Conservation (phyloP, 2,113 vertebrate species). For the Indicator maculatus region DNA sequence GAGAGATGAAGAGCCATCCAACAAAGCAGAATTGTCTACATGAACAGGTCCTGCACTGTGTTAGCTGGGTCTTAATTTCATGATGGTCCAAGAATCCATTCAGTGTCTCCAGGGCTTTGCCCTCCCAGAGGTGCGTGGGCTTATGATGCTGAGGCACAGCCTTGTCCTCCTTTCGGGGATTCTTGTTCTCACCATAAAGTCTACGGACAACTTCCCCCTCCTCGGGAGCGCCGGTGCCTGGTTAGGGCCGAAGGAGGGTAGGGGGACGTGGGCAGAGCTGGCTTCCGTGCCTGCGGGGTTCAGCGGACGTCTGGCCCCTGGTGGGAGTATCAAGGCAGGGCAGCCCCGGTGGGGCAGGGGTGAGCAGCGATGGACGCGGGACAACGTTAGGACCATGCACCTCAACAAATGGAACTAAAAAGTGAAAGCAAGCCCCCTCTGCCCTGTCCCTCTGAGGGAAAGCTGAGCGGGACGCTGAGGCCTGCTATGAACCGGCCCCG, state of each 20-base stretch:
- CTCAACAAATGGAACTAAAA: not conserved
- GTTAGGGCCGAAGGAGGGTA: accelerated
- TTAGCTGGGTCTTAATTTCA: not conserved
- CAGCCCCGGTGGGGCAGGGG: accelerated
- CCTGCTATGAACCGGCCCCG: not conserved
- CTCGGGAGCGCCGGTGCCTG: not conserved
- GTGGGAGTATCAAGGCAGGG: not conserved
- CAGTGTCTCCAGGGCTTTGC: not conserved
- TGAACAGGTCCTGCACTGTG: not conserved
- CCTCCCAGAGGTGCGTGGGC: accelerated
- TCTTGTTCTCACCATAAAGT: accelerated
- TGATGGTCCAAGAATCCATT: accelerated
- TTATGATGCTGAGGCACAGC: accelerated
- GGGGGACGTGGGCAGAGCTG: not conserved
- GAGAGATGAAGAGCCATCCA: accelerated
- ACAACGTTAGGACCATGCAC: too few relatives aligned
- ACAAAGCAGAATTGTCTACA: not conserved
- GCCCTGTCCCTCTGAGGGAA: not conserved
- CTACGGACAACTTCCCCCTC: accelerated
- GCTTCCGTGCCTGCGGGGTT: not conserved
- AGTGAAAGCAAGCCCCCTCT: not conserved
- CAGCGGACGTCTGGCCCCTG: not conserved
- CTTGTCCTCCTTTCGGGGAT: not conserved
- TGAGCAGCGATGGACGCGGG: too few relatives aligned
- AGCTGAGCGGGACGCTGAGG: not conserved